Percentiles rank a stretch among this genome's conserved stretches.
phyloP scores from a whole-genome alignment of 2,797 vertebrate genomes.

The Geotrypetes seraphini region DNA sequence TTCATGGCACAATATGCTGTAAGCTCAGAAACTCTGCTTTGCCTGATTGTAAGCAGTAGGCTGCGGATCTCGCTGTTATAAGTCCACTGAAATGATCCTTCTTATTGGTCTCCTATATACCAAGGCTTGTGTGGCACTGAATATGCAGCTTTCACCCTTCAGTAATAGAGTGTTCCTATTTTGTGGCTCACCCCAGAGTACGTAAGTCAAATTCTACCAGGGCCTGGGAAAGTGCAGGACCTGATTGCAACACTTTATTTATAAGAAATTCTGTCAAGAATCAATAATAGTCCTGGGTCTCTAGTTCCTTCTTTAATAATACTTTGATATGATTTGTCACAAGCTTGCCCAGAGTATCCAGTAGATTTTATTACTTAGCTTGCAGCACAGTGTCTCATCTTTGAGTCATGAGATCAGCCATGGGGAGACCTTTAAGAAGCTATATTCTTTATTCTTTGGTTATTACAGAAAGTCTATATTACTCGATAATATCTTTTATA shows the following conservation, averaged over 20 bases:
- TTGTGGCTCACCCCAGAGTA: constrained; percentile 57
- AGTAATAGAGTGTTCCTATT: constrained; percentile 58
- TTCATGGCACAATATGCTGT: constrained; percentile 35
- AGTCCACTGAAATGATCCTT: constrained; percentile 42
- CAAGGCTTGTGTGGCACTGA: constrained; percentile 43
- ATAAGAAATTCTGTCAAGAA: constrained; percentile 83
- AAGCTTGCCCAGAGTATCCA: constrained; percentile 71
- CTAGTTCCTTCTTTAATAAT: constrained; percentile 87
- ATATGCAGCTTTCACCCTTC: constrained; percentile 44
- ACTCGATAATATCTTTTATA: constrained; percentile 74
- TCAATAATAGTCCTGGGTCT: constrained; percentile 81
- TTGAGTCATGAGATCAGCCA: constrained; percentile 77
- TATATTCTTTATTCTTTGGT: constrained; percentile 74
- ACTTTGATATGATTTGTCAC: constrained; percentile 89
- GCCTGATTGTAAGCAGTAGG: constrained; percentile 43
- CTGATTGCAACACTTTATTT: constrained; percentile 81
- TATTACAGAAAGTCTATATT: constrained; percentile 79
- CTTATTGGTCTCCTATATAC: constrained; percentile 50
- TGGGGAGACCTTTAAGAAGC: constrained; percentile 74
- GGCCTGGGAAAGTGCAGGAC: constrained; percentile 58
- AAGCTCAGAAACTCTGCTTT: constrained; percentile 38
- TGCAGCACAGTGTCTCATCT: constrained; percentile 73
- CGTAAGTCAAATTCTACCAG: constrained; percentile 69
- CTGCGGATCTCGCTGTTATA: constrained; percentile 18
- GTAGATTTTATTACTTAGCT: constrained; percentile 84